Evolutionary conservation across 2,888 invertebrate species (phyloP).

Genomic region (Coenonympha glycerion): DNA sequence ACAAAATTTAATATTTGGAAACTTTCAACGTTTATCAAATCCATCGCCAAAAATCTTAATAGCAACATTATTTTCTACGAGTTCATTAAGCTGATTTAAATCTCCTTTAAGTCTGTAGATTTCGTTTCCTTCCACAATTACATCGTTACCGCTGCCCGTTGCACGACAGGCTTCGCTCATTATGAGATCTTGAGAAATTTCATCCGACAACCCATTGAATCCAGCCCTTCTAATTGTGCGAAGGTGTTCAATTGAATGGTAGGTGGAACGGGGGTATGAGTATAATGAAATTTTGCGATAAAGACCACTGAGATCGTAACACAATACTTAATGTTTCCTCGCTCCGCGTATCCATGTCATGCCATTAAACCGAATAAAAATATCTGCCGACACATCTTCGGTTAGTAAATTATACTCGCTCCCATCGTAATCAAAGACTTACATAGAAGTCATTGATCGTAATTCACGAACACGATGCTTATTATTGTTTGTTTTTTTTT

Average conservation of each 20-base stretch:
- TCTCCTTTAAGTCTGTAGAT: conserved; percentile 67
- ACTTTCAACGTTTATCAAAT: conserved; percentile 25
- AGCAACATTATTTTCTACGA: conserved; percentile 50
- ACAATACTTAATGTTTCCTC: conserved; percentile 74
- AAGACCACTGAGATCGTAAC: conserved; percentile 71
- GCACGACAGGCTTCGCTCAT: conserved; percentile 69
- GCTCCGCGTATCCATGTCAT: conserved; percentile 71
- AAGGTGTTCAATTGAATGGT: conserved; percentile 75
- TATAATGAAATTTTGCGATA: conserved; percentile 75
- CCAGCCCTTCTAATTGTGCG: conserved; percentile 70
- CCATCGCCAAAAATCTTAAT: conserved; percentile 35
- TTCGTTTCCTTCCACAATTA: conserved; percentile 68
- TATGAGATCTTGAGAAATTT: conserved; percentile 75
- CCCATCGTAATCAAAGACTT: too few species aligned
- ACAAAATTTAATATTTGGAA: conserved; percentile 23
- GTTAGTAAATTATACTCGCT: conserved; percentile 58
- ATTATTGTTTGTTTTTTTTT: background rate
- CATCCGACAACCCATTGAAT: conserved; percentile 74
- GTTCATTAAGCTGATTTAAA: conserved; percentile 66
- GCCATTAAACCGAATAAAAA: conserved; percentile 69
- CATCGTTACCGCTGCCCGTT: conserved; percentile 68
- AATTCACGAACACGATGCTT: conserved; percentile 20
- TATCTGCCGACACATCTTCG: conserved; percentile 69
- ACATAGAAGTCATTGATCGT: too few species aligned
- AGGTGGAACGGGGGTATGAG: conserved; percentile 65